Percentiles rank a stretch among this genome's conserved stretches.
Evolutionary conservation across 2,797 vertebrate species (phyloP).

Genomic region (Aeoliscus strigatus): DNA sequence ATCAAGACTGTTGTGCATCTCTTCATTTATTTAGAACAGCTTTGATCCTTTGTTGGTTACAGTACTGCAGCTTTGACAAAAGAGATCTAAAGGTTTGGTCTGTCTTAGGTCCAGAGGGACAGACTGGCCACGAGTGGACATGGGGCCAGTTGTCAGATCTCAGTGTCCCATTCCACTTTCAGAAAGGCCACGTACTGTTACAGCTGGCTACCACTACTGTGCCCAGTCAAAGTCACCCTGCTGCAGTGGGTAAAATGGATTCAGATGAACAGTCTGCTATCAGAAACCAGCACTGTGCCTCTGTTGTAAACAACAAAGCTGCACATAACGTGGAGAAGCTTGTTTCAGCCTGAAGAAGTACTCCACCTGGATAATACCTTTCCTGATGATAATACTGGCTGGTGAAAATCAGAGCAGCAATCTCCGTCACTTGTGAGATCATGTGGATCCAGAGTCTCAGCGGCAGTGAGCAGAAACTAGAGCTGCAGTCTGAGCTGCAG

Average conservation of each 20-base stretch:
- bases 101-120: slow-evolving; percentile 25
- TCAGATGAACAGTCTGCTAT: slow-evolving; percentile 3
- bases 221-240: slow-evolving; percentile 17
- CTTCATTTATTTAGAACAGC: slow-evolving; percentile 8
- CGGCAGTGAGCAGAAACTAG: no score
- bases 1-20: slow-evolving; percentile 39
- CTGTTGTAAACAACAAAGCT: background rate
- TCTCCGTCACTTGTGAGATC: background rate
- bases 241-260: slow-evolving; percentile 20
- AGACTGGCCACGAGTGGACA: slow-evolving; percentile 24
- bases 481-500: no score
- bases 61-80: slow-evolving; percentile 17
- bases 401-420: no score
- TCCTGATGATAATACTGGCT: background rate
- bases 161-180: slow-evolving; percentile 32
- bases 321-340: background rate
- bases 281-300: background rate
- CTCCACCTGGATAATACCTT: background rate
- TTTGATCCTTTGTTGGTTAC: slow-evolving; percentile 21
- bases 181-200: slow-evolving; percentile 20
- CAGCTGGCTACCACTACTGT: slow-evolving; percentile 20
- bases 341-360: background rate
- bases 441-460: background rate
- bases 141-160: slow-evolving; percentile 10
- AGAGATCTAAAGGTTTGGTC: slow-evolving; percentile 26